Evolutionary conservation across 2,888 invertebrate genomes (phyloP), one percentile per base, ranked within the genome.

Genomic region (Melinaea marsaeus): DNA sequence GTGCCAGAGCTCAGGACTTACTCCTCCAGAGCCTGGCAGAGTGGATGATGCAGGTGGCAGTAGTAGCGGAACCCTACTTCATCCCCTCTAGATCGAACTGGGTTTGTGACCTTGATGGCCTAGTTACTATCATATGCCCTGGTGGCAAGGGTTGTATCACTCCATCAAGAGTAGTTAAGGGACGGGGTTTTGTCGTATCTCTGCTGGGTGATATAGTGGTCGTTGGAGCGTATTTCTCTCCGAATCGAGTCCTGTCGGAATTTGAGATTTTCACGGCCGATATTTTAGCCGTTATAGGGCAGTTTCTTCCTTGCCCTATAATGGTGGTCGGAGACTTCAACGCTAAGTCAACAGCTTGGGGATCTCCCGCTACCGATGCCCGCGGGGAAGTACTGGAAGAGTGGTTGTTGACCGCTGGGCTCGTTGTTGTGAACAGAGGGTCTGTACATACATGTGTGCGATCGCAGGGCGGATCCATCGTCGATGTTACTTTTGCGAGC

Each of bases 141-240:
- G 22, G 22, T 22, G 22, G 22, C 22, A 22, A 22, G 22, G 22
- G 1, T 22, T 22, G 1, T 22, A 1, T 22, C 22, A 22, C 22
- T 22, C 22, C 22, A 1, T 22, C 22, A 22, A 34, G 35, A 5
- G 11, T 45, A 2, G 13, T 35, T 3, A 54, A 58, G 42, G 68
- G 66, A 0, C 51, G 35, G 1, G 71, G 74, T 0, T 69, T 45
- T n/a, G 69, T 71, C 0, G 63, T 63, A 0, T 65, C 46, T 2
- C 7, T 4, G 1, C 9, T 62, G 51, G 61, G 60, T 4, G 63
- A 55, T 2, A 33, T 64, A 0, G 47, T 58, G 0, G 6, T 71
- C 0, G 22, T 72, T 0, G 71, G 70, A 0, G 65, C 61, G 0
- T 74, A 73, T 45, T 72, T 71, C 62, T 71, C 71, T 0, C 73